Evolutionary conservation across 1,140 invertebrate genomes (phyloP), one percentile per base, ranked within the genome.

Genomic region (Ceratitis capitata): DNA sequence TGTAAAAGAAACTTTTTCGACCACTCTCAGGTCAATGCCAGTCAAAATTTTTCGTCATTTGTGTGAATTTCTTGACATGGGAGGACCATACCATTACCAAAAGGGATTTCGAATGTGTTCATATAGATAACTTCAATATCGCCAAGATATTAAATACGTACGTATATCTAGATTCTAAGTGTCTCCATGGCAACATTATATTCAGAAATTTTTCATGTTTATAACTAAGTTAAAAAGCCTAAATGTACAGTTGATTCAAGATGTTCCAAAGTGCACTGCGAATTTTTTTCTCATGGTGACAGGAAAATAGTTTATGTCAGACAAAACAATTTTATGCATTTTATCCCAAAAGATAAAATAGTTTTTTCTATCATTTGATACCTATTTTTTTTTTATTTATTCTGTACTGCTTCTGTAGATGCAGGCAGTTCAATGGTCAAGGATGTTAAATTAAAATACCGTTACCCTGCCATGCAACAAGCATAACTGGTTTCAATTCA

Each of bases 341-440:
- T 49, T 61, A 45, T 39, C 49, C 58, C 0, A 47, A 51, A 42
- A 42, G n/a, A 10, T 19, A 23, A 16, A 86, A 85, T 85, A 84
- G 61, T 58, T 84, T 86, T 56, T 56, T 56, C 23, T 56, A 56
- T 56, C 23, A 53, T 53, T 6, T 53, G 5, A 56, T 56, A 56
- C 10, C 23, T n/a, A 3, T n/a, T n/a, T n/a, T 23, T 45, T 6
- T n/a, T 78, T 5, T 78, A 23, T 23, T 23, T 42, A 10, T 26
- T 45, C 32, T 9, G 7, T 45, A 78, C 19, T 3, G 9, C 42
- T 78, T 45, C 19, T 6, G 23, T n/a, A 78, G n/a, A 23, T n/a
- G 39, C 7, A 85, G 64, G 42, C 87, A 88, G 89, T 88, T 91
- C 89, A 91, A 89, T 89, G 89, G 89, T 91, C 89, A 91, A 91